phyloP scores from a whole-genome alignment of 2,888 invertebrate species.

The Falcaria lacertinaria region DNA sequence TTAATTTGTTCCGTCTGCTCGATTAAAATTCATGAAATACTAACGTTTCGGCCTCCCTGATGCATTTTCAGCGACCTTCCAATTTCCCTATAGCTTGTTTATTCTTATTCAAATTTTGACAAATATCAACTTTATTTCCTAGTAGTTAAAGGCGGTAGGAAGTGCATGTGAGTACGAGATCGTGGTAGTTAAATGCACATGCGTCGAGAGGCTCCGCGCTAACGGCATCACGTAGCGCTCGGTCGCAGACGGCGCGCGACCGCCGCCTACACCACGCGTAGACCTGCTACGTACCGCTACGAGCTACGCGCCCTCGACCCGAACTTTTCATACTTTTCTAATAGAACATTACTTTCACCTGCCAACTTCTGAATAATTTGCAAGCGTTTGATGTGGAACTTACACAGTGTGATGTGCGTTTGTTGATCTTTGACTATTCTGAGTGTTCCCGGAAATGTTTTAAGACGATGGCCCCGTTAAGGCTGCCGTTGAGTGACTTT shows the following conservation, averaged over 20 bases:
- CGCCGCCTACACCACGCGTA: constrained; percentile 57
- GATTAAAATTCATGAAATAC: constrained; percentile 58
- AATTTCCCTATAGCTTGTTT: constrained; percentile 21
- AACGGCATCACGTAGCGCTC: constrained; percentile 44
- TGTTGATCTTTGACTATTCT: constrained; percentile 24
- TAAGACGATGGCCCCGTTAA: constrained; percentile 57
- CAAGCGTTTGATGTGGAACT: constrained; percentile 35
- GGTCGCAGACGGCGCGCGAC: constrained; percentile 64
- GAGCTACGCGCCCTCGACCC: constrained; percentile 27
- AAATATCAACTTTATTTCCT: constrained; percentile 22
- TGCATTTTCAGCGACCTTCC: constrained; percentile 56
- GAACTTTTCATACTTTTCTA: constrained; percentile 74
- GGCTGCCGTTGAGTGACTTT: constrained; percentile 48
- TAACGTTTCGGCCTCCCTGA: constrained; percentile 44
- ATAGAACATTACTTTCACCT: constrained; percentile 29
- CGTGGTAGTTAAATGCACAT: constrained; percentile 57
- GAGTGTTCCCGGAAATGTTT: constrained; percentile 23
- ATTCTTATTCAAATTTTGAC: constrained; percentile 3
- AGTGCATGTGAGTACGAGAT: constrained; percentile 15
- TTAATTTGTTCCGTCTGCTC: no score
- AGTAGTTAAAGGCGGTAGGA: constrained; percentile 22
- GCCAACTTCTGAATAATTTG: constrained; percentile 28
- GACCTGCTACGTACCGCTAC: constrained; percentile 49
- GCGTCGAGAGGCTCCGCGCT: constrained; percentile 56
- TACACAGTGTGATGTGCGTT: constrained; percentile 21